phyloP scores from a whole-genome alignment of 2,888 invertebrate species.

The Pristionchus mayeri region DNA sequence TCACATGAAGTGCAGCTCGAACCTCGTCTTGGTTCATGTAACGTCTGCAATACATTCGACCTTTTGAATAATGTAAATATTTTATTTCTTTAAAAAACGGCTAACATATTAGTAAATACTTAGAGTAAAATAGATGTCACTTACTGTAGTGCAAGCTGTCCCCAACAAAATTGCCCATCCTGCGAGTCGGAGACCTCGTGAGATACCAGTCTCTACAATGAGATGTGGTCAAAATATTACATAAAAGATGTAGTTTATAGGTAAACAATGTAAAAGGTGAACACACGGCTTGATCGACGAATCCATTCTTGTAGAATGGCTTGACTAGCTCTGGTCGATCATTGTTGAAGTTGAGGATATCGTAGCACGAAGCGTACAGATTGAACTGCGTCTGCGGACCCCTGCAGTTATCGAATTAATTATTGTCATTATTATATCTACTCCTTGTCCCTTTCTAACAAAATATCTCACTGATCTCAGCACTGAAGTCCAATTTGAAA shows the following conservation, averaged over 20 bases:
- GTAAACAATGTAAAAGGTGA: no score
- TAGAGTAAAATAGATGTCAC: no score
- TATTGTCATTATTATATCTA: no score
- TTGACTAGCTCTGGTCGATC: background rate
- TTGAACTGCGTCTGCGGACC: slow-evolving; percentile 55
- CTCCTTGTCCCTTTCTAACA: no score
- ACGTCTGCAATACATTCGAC: background rate
- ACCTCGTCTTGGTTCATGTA: slow-evolving; percentile 42
- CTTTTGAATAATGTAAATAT: no score
- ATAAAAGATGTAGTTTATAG: no score
- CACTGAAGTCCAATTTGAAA: no score
- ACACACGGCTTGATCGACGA: slow-evolving; percentile 18
- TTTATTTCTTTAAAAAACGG: no score
- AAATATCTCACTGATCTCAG: no score
- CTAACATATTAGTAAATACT: no score
- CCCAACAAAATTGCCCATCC: slow-evolving; percentile 58
- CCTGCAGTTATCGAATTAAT: no score
- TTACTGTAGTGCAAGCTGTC: background rate
- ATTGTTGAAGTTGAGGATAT: slow-evolving; percentile 1
- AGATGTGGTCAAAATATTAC: no score
- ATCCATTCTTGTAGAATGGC: slow-evolving; percentile 27
- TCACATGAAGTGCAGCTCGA: slow-evolving; percentile 43
- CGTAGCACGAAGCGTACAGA: slow-evolving; percentile 62
- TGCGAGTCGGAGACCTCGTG: slow-evolving; percentile 49
- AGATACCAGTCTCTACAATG: slow-evolving; percentile 41